Evolutionary conservation across 92 coral and sea anemone species (phyloP).

Genomic region (Nematostella vectensis): DNA sequence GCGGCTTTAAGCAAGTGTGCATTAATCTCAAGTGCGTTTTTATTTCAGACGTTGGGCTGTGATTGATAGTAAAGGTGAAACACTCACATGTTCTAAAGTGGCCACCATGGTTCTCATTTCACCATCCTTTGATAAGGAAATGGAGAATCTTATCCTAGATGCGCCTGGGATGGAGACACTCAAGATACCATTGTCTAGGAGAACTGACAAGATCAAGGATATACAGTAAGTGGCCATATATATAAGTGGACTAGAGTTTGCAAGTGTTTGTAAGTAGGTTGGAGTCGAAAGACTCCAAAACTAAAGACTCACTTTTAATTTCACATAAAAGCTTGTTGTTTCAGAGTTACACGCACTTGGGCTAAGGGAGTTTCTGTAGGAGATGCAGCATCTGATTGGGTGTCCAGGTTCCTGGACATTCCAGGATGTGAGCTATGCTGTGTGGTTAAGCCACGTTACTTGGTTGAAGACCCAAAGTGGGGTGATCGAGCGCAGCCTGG

Average conservation of each 20-base stretch:
- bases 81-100: constrained; percentile 25
- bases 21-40: no score
- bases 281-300: no score
- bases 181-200: constrained; percentile 28
- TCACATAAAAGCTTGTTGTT: no score
- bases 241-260: no score
- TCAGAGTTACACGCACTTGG: no score
- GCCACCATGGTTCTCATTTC: constrained; percentile 45
- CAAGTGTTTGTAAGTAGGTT: no score
- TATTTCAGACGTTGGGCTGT: constrained; percentile 54
- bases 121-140: constrained; percentile 51
- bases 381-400: constrained; percentile 68
- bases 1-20: no score
- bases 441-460: constrained; percentile 45
- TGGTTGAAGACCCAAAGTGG: constrained; percentile 52
- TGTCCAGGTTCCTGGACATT: constrained; percentile 52
- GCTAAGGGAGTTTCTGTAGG: constrained; percentile 78
- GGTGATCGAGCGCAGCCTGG: constrained; percentile 32
- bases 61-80: constrained; percentile 42
- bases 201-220: neutral
- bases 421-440: constrained; percentile 51
- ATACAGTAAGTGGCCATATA: constrained; percentile 15
- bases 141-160: constrained; percentile 38
- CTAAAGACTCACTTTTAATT: no score
- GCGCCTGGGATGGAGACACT: constrained; percentile 85